Base-by-base conservation (phyloP, 2,888 invertebrate genomes). In the Daptonema setosum region DNA sequence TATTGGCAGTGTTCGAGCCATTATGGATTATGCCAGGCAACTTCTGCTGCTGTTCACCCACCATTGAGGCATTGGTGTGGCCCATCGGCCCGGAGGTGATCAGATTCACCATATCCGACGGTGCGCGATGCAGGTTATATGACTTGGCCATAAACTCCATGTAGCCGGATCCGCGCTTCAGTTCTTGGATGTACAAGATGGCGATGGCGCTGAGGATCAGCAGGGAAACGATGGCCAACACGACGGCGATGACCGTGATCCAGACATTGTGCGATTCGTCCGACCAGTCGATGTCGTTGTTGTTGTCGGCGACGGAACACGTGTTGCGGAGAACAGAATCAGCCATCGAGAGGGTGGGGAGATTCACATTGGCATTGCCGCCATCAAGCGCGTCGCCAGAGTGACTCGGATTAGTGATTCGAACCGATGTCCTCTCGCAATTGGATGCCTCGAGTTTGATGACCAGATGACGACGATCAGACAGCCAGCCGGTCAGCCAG, bases 401-500 rank as follows among this genome's bases (percentile, higher is more conserved):
- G n/a, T n/a, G n/a, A n/a, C n/a, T n/a, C n/a, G n/a, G n/a, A n/a
- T n/a, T n/a, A n/a, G n/a, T n/a, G n/a, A n/a, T n/a, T n/a, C n/a
- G n/a, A n/a, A n/a, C n/a, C n/a, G n/a, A n/a, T n/a, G 35, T 35
- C n/a, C n/a, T 3, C 14, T n/a, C 17, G 22, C 45, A 45, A 3
- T 3, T 45, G 45, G 45, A n/a, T 17, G 17, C 3, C n/a, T 45
- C 45, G n/a, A n/a, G 11, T 17, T 45, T 45, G 45, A 45, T n/a
- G n/a, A n/a, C 54, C 43, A 63, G 30, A 41, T 60, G 63, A 35
- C 63, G 60, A 28, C 62, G 56, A 54, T 57, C 56, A 20, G 62
- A 61, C 20, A 68, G 54, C 68, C 68, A 68, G 17, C 60, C 55
- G 30, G 63, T 64, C 30, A 68, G 61, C 68, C 68, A 68, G 58